Base-by-base conservation (phyloP, 1,140 invertebrate species). In the Eufriesea mexicana region DNA sequence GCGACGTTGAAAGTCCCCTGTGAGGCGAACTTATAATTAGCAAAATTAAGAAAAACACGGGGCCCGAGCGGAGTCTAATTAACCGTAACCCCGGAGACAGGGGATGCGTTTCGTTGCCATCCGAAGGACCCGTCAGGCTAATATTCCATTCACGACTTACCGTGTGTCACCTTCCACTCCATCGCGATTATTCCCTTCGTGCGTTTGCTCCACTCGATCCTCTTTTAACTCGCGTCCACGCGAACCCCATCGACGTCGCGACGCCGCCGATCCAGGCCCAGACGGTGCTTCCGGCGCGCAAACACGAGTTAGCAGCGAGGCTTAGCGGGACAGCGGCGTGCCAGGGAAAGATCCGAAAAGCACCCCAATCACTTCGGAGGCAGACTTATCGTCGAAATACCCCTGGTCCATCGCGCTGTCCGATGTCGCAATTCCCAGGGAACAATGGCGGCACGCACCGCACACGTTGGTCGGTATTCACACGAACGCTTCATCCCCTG, bases 21-120 rank as follows among this genome's bases (percentile, higher is more conserved):
- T 2, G 72, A 76, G 20, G 49, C 28, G 59, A 76, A 76, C 18
- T 35, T 54, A 20, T 51, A 76, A 76, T 62, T 64, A 51, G 59
- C 25, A 23, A n/a, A 76, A 76, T 76, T 64, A 64, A 76, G 73
- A 76, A 75, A 62, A 75, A 28, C 47, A 64, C 18, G 14, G 54
- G 0, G 9, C 66, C 62, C 1, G 10, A 10, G 23, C 23, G 12
- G 45, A 14, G 14, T 45, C 5, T 68, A 68, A 68, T 68, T 68
- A 68, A 51, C 47, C 51, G 49, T 10, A 6, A 12, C 47, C 66
- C 28, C 1, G 9, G n/a, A 66, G 35, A 66, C 23, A 8, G 7
- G 14, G 23, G 14, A 51, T 51, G 10, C 45, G 47, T 68, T 49
- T 6, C 42, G 16, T 2, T 45, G 45, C 23, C 25, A 45, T 66